phyloP scores from a whole-genome alignment of 2,888 invertebrate genomes.

The Rhagium mordax region DNA sequence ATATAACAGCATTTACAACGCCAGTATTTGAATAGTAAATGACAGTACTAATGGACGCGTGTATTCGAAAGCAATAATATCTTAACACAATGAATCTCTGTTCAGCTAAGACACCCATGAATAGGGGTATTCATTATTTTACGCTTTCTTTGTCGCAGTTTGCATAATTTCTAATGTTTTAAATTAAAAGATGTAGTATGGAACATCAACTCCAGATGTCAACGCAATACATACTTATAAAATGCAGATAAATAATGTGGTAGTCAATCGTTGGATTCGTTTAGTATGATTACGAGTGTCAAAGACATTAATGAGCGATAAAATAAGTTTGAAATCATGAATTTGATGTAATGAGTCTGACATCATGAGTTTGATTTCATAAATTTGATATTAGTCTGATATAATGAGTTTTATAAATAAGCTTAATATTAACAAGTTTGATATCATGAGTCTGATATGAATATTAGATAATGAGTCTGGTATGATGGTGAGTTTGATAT shows the following conservation, averaged over 20 bases:
- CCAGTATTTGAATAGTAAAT: slow-evolving; percentile 14
- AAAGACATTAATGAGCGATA: no score
- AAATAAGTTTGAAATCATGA: no score
- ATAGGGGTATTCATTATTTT: slow-evolving; percentile 1
- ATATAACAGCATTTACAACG: slow-evolving; percentile 4
- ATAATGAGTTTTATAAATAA: no score
- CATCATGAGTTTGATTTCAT: no score
- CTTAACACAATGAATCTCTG: slow-evolving; percentile 17
- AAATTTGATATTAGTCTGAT: no score
- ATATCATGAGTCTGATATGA: no score
- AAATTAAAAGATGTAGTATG: background rate
- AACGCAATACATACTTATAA: background rate
- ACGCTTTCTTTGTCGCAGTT: background rate
- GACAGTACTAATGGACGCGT: slow-evolving; percentile 13
- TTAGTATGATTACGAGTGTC: no score
- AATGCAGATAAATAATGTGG: background rate
- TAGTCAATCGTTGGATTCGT: background rate
- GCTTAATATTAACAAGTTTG: no score
- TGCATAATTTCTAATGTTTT: slow-evolving; percentile 4
- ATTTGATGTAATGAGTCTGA: no score
- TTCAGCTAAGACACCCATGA: background rate
- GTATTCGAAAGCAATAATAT: slow-evolving; percentile 2
- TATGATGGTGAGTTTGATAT: no score
- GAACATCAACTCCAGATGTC: background rate
- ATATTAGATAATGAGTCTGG: no score